Evolutionary conservation across 2,888 invertebrate species (phyloP), one percentile per base, ranked within the genome.

Genomic region (Trachelus tabidus): DNA sequence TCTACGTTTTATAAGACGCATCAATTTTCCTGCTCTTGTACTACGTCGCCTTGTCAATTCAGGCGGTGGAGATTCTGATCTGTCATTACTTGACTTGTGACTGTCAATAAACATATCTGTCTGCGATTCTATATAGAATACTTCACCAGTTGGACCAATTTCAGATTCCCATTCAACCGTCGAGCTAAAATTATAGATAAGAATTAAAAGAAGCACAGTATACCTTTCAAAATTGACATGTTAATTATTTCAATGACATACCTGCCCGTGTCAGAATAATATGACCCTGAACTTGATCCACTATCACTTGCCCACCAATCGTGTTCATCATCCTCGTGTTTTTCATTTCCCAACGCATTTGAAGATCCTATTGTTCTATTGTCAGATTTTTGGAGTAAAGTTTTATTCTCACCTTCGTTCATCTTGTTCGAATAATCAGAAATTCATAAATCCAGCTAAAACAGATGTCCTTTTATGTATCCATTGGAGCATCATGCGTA

Each of bases 1-100:
- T 71, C 92, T 91, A 71, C 93, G 89, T 81, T 93, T 90, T 34
- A 94, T 92, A 11, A 94, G 88, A 75, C 93, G 89, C 79, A 93
- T 92, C 73, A 94, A 91, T 88, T 94, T 94, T 1, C 93, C 91
- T 40, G 89, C 88, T 81, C 89, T 88, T 11, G 89, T 89, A 76
- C 89, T 91, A 68, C 88, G 87, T 1, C 91, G 87, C 75, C 91
- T 85, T 6, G 88, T 88, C 12, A 91, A 84, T 79, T 91, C 90
- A 34, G 87, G 84, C 12, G 86, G 83, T 68, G 87, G 84, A 71
- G 87, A 85, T 76, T 85, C 78, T 3, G 78, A 76, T n/a, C 83
- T 81, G 71, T 83, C 77, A 34, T 82, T 79, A 75, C 79, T 81
- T 81, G 84, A 77, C 76, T 80, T 68, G 77, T 84, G 68, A 56